phyloP scores from a whole-genome alignment of 1,140 invertebrate species.

The Charaxes varanes region DNA sequence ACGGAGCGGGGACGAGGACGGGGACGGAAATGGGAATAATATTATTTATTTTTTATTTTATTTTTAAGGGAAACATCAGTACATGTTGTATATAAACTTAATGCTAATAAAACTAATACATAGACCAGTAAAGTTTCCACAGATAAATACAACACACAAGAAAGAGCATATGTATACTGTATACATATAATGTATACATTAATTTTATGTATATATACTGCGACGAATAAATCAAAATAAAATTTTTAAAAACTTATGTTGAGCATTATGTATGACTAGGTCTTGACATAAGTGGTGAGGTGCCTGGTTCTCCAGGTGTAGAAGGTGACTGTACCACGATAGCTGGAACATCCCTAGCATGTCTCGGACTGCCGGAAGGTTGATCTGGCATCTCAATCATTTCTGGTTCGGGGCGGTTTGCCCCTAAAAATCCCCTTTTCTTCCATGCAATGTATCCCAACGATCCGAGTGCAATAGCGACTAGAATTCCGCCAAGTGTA shows the following conservation, averaged over 20 bases:
- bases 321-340: slow-evolving; percentile 40
- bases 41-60: no score
- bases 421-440: slow-evolving; percentile 32
- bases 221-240: background rate
- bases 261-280: slow-evolving; percentile 1
- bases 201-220: no score
- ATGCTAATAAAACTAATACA: no score
- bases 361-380: slow-evolving; percentile 12
- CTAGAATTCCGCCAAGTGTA: slow-evolving; percentile 37
- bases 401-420: slow-evolving; percentile 16
- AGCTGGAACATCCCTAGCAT: slow-evolving; percentile 20
- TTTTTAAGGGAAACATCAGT: no score
- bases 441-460: slow-evolving; percentile 47
- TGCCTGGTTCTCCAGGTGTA: slow-evolving; percentile 18
- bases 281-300: slow-evolving; percentile 22
- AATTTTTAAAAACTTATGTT: background rate
- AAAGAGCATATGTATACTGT: no score
- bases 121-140: no score
- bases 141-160: no score
- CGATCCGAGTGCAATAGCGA: slow-evolving; percentile 23
- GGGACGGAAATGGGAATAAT: no score
- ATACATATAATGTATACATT: no score
- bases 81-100: no score
- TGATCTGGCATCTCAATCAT: slow-evolving; percentile 23
- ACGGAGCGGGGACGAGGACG: no score